phyloP scores from a whole-genome alignment of 1,140 invertebrate genomes.

The Zaprionus capensis region DNA sequence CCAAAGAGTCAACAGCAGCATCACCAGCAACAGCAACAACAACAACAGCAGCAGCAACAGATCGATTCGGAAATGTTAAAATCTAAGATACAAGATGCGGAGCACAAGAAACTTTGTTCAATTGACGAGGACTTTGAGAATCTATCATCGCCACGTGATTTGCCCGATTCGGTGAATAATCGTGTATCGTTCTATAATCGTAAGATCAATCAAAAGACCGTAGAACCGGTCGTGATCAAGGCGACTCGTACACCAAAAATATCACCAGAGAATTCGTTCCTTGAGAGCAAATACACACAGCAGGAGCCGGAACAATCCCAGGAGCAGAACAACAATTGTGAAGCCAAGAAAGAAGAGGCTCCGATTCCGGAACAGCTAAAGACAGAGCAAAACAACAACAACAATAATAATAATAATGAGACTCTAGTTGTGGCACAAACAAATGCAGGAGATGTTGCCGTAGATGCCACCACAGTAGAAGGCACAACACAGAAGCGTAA shows the following conservation, averaged over 20 bases:
- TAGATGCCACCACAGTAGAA: constrained; percentile 39
- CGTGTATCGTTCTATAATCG: constrained; percentile 66
- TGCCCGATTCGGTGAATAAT: constrained; percentile 75
- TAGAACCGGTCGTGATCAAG: constrained; percentile 78
- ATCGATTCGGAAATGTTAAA: constrained; percentile 81
- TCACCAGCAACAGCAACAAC: constrained; percentile 66
- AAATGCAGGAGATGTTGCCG: constrained; percentile 15
- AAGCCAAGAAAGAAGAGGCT: constrained; percentile 39
- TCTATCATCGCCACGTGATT: constrained; percentile 73
- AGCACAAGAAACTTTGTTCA: constrained; percentile 75
- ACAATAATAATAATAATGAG: constrained; percentile 7
- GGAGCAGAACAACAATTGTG: constrained; percentile 77
- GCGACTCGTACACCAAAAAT: constrained; percentile 81
- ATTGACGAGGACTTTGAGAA: constrained; percentile 82
- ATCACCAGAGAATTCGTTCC: constrained; percentile 82
- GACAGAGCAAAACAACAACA: neutral
- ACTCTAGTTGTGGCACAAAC: constrained; percentile 20
- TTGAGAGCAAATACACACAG: constrained; percentile 71
- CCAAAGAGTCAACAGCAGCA: constrained; percentile 58
- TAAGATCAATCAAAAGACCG: constrained; percentile 56
- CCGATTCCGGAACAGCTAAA: constrained; percentile 12
- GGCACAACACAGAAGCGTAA: constrained; percentile 73
- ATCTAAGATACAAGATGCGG: constrained; percentile 78
- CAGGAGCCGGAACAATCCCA: constrained; percentile 66
- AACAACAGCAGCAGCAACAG: constrained; percentile 66